Evolutionary conservation across 2,113 vertebrate species (phyloP), one percentile per base, ranked within the genome.

Genomic region (Arizona elegans): DNA sequence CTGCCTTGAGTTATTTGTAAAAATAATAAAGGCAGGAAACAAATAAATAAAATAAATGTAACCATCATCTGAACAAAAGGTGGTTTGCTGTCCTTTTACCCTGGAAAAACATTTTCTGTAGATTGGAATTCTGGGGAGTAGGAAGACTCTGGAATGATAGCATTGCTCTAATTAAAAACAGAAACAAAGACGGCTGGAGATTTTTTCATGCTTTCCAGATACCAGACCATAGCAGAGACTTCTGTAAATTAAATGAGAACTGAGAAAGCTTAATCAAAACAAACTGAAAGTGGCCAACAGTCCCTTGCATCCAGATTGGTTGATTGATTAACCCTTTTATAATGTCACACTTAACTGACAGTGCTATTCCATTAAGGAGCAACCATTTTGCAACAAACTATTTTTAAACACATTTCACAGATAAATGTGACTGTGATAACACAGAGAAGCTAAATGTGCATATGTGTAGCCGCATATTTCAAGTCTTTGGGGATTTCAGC

Each of bases 151-250:
- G 7, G 12, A 56, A 65, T 47, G 92, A 55, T 92, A 92, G 24
- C 62, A 58, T 89, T 54, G 1, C 62, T 92, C 56, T 89, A 89
- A 89, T 92, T 56, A 47, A 89, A 54, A 92, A 81, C 87, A 89
- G 65, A 56, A 89, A n/a, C 92, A 33, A 47, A 75, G 53, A 23
- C 3, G 1, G 23, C 4, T 10, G 0, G 24, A 15, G 52, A 8
- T 29, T 24, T 26, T 58, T 89, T 52, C 54, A 58, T 92, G 50
- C 53, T 15, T n/a, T 70, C 29, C 47, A 50, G 24, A 50, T 24
- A 89, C 52, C 65, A 47, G 53, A 26, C 87, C 56, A 50, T 17
- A 65, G 38, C 53, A 50, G 33, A 85, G 19, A n/a, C 53, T 38
- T 50, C 21, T n/a, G 5, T 21, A 58, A 56, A 50, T 85, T n/a